Conservation (phyloP, 2,888 invertebrate genomes). For the Athalia circularis region DNA sequence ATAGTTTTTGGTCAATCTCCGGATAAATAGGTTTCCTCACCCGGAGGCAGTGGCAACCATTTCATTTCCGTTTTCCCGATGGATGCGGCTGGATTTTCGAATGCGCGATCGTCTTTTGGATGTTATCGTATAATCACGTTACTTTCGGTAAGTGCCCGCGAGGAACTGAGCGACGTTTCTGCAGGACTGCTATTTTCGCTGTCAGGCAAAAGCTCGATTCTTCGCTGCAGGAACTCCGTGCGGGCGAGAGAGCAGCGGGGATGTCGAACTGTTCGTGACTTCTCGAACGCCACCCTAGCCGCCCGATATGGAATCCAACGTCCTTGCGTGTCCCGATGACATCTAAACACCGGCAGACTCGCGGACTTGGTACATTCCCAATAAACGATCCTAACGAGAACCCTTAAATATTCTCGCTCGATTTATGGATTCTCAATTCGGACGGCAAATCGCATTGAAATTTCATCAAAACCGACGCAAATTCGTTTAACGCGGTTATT, state of each 20-base stretch:
- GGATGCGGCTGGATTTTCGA: background rate
- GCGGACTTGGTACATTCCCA: background rate
- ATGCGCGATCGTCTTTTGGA: slow-evolving; percentile 5
- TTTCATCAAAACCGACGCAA: too few species aligned
- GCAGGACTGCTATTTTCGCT: background rate
- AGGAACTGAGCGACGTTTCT: slow-evolving; percentile 23
- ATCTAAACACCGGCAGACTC: background rate
- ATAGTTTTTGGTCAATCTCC: background rate
- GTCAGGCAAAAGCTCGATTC: background rate
- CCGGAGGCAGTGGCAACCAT: slow-evolving; percentile 44
- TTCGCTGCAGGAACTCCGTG: background rate
- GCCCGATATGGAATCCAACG: background rate
- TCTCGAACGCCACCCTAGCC: background rate
- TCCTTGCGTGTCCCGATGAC: slow-evolving; percentile 28
- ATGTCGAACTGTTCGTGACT: slow-evolving; percentile 18
- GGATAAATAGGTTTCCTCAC: slow-evolving; percentile 1
- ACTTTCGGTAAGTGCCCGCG: background rate
- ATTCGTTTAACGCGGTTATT: too few species aligned
- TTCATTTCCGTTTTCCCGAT: slow-evolving; percentile 37
- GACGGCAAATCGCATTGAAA: too few species aligned
- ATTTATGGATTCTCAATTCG: background rate
- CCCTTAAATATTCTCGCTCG: background rate
- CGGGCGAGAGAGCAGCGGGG: slow-evolving; percentile 17
- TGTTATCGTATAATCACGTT: background rate
- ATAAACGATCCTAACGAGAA: slow-evolving; percentile 5